Evolutionary conservation across 2,888 invertebrate species (phyloP), one percentile per base, ranked within the genome.

Genomic region (Sarcophaga rosellei): DNA sequence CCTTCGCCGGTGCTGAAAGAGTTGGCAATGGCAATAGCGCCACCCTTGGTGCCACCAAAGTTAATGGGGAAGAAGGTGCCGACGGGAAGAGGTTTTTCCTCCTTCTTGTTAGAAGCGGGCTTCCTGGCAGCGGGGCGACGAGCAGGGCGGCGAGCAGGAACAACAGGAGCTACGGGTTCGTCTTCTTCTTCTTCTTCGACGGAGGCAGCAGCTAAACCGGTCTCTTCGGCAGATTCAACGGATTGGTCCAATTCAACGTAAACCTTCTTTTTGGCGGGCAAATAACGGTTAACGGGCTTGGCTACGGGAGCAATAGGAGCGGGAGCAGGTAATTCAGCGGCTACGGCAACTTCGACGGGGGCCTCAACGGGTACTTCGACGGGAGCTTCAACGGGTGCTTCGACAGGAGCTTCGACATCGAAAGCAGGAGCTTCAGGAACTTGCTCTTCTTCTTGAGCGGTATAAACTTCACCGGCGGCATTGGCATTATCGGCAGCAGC

Each of bases 21-120:
- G 88, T 93, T 93, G 88, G 93, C 93, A 89, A 93, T 92, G 76
- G 93, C 93, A 87, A 93, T 93, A 62, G 93, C 93, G 73, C 93
- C 93, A 53, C 93, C 92, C 73, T 59, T 89, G 88, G 92, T 92
- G 72, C 92, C 92, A 57, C 93, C 93, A 68, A 93, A 93, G 77
- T 92, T 88, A 53, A 93, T 90, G 66, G 93, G 93, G 91, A 93
- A 93, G 90, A 91, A 93, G 15, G 92, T 92, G 53, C 92, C 92
- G n/a, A 90, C 90, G 17, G 93, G 93, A 83, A 91, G 88, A 45
- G 90, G 90, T 83, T 91, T 91, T 0, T 81, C 78, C 4, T 90
- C 90, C 69, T 89, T 88, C 85, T 89, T 91, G 79, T 86, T 86
- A 15, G 87, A 47, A 77, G 86, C 88, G 35, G 84, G 89, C 44